Evolutionary conservation across 2,797 vertebrate genomes (phyloP).

Genomic region (Salmo trutta): DNA sequence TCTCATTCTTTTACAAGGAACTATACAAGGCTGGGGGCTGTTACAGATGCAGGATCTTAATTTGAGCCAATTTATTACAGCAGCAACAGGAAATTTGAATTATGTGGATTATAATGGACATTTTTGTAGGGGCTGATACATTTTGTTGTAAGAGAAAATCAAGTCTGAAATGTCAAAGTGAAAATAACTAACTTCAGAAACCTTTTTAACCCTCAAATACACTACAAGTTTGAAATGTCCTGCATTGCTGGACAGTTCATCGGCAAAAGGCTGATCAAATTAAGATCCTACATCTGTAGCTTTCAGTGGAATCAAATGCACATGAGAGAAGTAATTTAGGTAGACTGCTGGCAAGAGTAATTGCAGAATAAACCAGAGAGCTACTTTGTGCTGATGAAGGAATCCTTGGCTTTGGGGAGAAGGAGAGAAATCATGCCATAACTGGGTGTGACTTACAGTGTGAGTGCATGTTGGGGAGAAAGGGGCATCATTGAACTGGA

Average conservation of each 20-base stretch:
- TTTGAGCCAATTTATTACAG: no score
- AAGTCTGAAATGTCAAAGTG: no score
- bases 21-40: slow-evolving; percentile 29
- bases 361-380: slow-evolving; percentile 7
- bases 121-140: no score
- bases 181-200: no score
- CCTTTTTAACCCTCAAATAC: no score
- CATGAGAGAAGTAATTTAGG: slow-evolving; percentile 11
- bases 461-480: slow-evolving; percentile 2
- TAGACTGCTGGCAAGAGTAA: background rate
- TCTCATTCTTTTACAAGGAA: slow-evolving; percentile 47
- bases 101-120: no score
- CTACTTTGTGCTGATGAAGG: background rate
- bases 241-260: no score
- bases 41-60: background rate
- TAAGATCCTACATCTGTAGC: background rate
- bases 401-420: background rate
- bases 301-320: slow-evolving; percentile 41
- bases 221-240: no score
- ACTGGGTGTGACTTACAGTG: background rate
- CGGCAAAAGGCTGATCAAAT: no score
- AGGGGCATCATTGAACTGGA: background rate
- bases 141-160: no score
- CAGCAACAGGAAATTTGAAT: no score
- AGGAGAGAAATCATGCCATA: background rate